Base-by-base conservation (phyloP, 2,797 vertebrate genomes). In the Gambelia wislizenii region DNA sequence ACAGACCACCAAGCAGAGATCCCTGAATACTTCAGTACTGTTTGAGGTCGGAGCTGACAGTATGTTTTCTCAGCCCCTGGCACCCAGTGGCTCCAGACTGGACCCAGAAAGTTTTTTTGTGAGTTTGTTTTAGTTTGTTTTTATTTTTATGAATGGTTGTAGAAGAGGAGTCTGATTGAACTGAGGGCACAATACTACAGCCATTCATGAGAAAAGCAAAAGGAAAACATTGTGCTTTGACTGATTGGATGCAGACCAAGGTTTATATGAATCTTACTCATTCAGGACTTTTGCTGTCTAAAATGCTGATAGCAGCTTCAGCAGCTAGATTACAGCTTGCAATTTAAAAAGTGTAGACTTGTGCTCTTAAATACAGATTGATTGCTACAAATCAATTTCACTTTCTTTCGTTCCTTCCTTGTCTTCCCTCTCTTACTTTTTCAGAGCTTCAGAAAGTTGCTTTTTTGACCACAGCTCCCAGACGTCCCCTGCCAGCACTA, bases 141-240 rank as follows among this genome's bases (percentile, higher is more conserved):
- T 97, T 96, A 97, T 96, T 97, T 97, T 97, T 97, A 98, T 98
- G 97, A 98, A 98, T 97, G 97, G 97, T 91, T 97, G 96, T 89
- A 67, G 56, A 91, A 90, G 91, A 91, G 94, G 93, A 94, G 76
- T 94, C 92, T 89, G 92, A 93, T 90, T 93, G 92, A 92, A 95
- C 91, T 87, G 89, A 92, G 44, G 94, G 95, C 93, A 95, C 91
- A 97, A 92, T 93, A 94, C 92, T 93, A 95, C 92, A 85, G 87
- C 95, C 97, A 97, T 97, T 97, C 97, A 97, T 96, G 96, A 97
- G 97, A 82, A 82, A 96, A 95, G 90, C 87, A 89, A 92, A 96
- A 87, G 89, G 92, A 95, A 96, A 94, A 93, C 93, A 92, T 70
- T 93, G 92, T 94, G 91, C 94, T 95, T 95, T 70, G 82, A 90